These are phyloP conservation scores for Pteropus alecto DNA, from an alignment of 2,113 vertebrate species.

Conservation along the genomic window DNA sequence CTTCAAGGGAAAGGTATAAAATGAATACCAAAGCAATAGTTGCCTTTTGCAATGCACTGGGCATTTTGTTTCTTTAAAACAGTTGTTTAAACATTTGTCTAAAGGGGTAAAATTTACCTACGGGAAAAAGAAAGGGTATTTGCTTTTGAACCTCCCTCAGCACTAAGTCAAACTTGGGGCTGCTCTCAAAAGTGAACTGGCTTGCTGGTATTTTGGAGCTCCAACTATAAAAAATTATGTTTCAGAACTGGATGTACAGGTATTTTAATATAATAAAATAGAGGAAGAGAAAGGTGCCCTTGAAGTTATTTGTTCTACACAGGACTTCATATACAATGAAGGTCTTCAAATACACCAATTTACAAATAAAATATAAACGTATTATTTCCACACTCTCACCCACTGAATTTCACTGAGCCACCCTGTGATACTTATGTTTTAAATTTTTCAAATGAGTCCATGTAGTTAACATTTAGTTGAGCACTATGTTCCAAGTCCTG, in stretches of 20 bases:
- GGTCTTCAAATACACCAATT: neutral
- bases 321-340: neutral
- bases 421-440: neutral
- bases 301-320: neutral
- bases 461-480: neutral
- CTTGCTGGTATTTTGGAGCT: neutral
- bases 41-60: conserved; percentile 40
- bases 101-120: conserved; percentile 37
- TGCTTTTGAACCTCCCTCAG: neutral
- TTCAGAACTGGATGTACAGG: neutral
- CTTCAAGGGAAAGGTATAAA: conserved; percentile 32
- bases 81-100: conserved; percentile 72
- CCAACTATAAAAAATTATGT: neutral
- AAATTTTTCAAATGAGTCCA: neutral
- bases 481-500: neutral
- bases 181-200: neutral
- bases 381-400: neutral
- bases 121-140: neutral
- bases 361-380: conserved; percentile 6
- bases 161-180: neutral
- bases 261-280: neutral
- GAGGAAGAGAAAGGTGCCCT: neutral
- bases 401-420: neutral
- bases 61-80: conserved; percentile 36
- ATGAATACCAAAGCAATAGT: conserved; percentile 44